Evolutionary conservation across 2,797 vertebrate genomes (phyloP).

Genomic region (Paratrypauchen microcephalus): DNA sequence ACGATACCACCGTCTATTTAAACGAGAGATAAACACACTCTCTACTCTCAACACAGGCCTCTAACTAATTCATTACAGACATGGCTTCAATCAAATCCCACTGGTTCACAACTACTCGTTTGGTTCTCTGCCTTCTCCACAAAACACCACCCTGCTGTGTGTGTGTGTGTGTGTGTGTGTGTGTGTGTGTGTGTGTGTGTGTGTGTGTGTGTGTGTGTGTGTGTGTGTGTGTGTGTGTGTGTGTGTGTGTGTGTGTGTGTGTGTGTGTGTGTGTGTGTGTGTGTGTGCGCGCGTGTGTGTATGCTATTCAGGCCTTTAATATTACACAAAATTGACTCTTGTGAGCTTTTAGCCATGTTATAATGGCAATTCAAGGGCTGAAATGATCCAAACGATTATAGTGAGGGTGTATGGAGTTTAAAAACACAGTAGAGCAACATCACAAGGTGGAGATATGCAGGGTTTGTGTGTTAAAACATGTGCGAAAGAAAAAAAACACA

Average conservation of each 20-base stretch:
- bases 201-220: neutral
- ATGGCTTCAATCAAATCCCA: constrained; percentile 35
- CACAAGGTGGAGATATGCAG: no score
- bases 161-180: neutral
- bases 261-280: neutral
- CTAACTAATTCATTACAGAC: constrained; percentile 40
- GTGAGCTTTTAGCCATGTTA: no score
- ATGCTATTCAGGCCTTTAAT: neutral
- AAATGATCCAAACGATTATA: no score
- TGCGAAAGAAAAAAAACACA: no score
- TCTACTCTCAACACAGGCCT: constrained; percentile 47
- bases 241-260: neutral
- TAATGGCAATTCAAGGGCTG: no score
- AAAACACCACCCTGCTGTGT: constrained; percentile 15
- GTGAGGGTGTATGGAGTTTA: no score
- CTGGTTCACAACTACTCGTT: constrained; percentile 27
- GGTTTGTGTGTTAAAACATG: no score
- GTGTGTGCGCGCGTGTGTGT: no score
- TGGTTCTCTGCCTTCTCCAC: constrained; percentile 45
- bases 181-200: neutral
- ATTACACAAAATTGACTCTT: neutral
- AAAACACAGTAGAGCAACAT: no score
- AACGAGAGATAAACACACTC: constrained; percentile 12
- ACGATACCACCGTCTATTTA: no score
- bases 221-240: neutral